phyloP scores from a whole-genome alignment of 2,888 invertebrate genomes.

The Nipponacmea schrenckii region DNA sequence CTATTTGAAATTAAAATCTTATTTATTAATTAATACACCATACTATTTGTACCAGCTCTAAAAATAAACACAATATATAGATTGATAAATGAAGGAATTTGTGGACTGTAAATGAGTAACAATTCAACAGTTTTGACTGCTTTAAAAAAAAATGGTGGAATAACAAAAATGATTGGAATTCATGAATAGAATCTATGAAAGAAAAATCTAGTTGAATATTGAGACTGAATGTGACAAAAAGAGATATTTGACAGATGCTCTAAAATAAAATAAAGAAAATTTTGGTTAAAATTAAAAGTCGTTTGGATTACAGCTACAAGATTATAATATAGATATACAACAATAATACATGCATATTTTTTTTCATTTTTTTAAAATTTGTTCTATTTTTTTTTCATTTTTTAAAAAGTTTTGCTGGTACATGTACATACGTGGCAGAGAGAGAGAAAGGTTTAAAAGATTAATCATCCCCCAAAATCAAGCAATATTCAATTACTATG shows the following conservation, averaged over 20 bases:
- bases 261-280: too few relatives aligned
- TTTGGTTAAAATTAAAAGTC: background rate
- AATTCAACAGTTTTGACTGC: too few relatives aligned
- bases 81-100: too few relatives aligned
- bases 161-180: too few relatives aligned
- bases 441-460: background rate
- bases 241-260: too few relatives aligned
- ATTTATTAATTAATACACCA: constrained; percentile 4
- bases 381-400: constrained; percentile 19
- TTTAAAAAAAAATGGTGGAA: too few relatives aligned
- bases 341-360: constrained; percentile 2
- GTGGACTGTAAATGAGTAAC: too few relatives aligned
- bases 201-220: too few relatives aligned
- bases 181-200: too few relatives aligned
- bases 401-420: constrained; percentile 10
- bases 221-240: too few relatives aligned
- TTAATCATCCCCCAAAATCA: background rate
- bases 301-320: background rate
- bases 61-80: background rate
- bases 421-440: constrained; percentile 30
- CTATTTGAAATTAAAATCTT: background rate
- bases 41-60: constrained; percentile 1
- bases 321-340: background rate
- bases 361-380: constrained; percentile 19
- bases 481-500: too few relatives aligned